phyloP scores from a whole-genome alignment of 1,140 invertebrate genomes.

The Melitaea cinxia region DNA sequence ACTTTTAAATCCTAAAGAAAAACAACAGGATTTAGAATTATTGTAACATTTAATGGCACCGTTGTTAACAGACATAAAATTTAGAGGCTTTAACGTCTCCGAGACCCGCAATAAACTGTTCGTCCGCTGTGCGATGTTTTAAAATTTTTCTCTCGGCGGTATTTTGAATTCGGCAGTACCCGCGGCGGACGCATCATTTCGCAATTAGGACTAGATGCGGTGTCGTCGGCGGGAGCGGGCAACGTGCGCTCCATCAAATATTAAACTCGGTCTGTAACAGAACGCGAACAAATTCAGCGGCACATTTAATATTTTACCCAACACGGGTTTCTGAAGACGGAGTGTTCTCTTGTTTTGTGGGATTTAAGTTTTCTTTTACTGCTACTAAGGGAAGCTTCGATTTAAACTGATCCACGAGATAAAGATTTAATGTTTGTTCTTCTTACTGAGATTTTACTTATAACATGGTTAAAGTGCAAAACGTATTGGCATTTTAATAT shows the following conservation, averaged over 20 bases:
- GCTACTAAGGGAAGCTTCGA: constrained; percentile 41
- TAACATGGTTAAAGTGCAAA: too few relatives aligned
- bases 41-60: constrained; percentile 70
- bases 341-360: constrained; percentile 54
- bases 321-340: constrained; percentile 59
- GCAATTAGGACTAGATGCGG: constrained; percentile 51
- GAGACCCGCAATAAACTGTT: constrained; percentile 68
- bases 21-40: constrained; percentile 70
- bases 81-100: constrained; percentile 72
- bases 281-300: constrained; percentile 57
- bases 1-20: constrained; percentile 64
- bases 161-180: constrained; percentile 34
- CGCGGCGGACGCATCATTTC: constrained; percentile 50
- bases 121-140: constrained; percentile 56
- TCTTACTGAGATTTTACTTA: constrained; percentile 8
- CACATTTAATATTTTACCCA: constrained; percentile 72
- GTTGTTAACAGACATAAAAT: constrained; percentile 73
- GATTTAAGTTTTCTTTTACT: constrained; percentile 69
- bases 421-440: constrained; percentile 49
- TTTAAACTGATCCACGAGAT: constrained; percentile 44
- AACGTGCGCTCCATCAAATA: constrained; percentile 63
- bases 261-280: constrained; percentile 53
- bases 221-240: neutral
- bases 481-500: too few relatives aligned
- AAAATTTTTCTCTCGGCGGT: constrained; percentile 55